phyloP scores from a whole-genome alignment of 2,797 vertebrate species.

The Pseudochirops cupreus region DNA sequence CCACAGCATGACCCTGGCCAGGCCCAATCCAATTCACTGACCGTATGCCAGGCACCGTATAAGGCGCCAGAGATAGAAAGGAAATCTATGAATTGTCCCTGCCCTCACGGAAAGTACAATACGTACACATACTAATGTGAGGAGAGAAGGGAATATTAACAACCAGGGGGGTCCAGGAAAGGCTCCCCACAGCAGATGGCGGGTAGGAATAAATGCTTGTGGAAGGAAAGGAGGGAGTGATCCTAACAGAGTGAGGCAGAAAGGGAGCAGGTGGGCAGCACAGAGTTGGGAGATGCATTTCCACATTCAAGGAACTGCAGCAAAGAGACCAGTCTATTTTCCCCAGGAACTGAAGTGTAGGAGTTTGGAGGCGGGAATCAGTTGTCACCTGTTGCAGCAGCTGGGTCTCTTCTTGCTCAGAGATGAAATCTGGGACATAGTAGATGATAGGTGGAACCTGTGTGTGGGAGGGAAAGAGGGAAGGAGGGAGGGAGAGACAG shows the following conservation, averaged over 20 bases:
- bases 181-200: neutral
- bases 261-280: neutral
- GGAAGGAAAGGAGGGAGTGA: neutral
- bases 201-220: neutral
- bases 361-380: neutral
- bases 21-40: neutral
- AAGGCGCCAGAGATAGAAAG: neutral
- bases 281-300: neutral
- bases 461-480: constrained; percentile 35
- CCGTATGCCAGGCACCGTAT: neutral
- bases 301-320: neutral
- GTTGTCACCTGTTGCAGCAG: constrained; percentile 87
- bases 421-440: constrained; percentile 93
- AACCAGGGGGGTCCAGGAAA: neutral
- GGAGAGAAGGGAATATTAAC: neutral
- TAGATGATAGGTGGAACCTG: constrained; percentile 88
- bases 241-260: neutral
- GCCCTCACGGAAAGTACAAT: neutral
- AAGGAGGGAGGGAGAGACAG: constrained; percentile 30
- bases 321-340: constrained; percentile 29
- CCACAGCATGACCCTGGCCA: neutral
- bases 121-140: neutral
- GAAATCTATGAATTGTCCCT: neutral
- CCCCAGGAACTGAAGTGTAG: neutral
- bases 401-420: constrained; percentile 88